Evolutionary conservation across 2,797 vertebrate genomes (phyloP), one percentile per base, ranked within the genome.

Genomic region (Halcyon leucocephala): DNA sequence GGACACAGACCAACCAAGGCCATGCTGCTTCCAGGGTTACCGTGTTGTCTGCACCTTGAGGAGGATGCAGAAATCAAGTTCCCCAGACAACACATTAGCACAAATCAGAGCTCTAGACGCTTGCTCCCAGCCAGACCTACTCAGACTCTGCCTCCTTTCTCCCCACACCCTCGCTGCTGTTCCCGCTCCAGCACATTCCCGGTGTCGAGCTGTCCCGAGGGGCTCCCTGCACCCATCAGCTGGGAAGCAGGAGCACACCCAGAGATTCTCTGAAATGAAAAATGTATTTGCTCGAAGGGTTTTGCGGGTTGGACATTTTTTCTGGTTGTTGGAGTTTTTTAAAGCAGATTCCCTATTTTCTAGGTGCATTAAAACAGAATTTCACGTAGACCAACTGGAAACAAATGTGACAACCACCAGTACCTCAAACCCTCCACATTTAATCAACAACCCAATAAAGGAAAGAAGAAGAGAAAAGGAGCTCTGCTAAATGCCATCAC

Each of bases 221-320:
- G 42, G 88, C 92, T 72, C 77, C 61, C 81, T 54, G 62, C 74
- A 87, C 52, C 71, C 93, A 64, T 62, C 5, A 70, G 79, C 69
- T 4, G 2, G n/a, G 65, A 62, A 25, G 6, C 6, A 48, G 58
- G 46, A 90, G 70, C 60, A 69, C 10, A 72, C 6, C 49, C 16
- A 4, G 79, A 89, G 79, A 86, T 73, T 44, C 72, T 67, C 9
- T 41, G 55, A 93, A 92, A 90, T 91, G 48, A 85, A 89, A 96
- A 82, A 92, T 70, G 10, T 70, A 80, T 78, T 80, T 87, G 82
- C 91, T 82, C 44, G 57, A 54, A 91, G 76, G n/a, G 65, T 15
- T 79, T 81, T 72, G 55, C 82, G 62, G 39, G 35, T 52, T 61
- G 21, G 20, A 16, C 26, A 9, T 28, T 33, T 57, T 33, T 57